phyloP scores from a whole-genome alignment of 2,888 invertebrate genomes.

The Aspidapion aeneum region DNA sequence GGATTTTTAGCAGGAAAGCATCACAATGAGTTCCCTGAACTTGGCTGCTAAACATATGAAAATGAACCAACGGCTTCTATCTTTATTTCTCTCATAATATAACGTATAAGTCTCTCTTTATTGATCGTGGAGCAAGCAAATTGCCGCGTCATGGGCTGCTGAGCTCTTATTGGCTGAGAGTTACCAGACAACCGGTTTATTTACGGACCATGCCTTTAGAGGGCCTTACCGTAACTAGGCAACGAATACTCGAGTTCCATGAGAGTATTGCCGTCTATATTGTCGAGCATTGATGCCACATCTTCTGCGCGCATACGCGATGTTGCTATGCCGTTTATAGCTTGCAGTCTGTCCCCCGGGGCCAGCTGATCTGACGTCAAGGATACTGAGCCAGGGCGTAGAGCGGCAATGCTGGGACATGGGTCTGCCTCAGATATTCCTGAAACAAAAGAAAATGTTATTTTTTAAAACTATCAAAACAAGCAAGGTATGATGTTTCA shows the following conservation, averaged over 20 bases:
- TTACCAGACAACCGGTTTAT: too few species aligned
- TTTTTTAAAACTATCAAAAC: neutral
- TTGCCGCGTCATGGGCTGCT: too few species aligned
- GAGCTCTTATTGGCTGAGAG: too few species aligned
- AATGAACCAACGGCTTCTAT: too few species aligned
- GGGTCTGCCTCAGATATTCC: conserved; percentile 67
- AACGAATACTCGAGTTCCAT: conserved; percentile 82
- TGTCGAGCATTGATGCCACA: conserved; percentile 69
- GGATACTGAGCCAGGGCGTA: conserved; percentile 68
- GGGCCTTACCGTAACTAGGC: conserved; percentile 77
- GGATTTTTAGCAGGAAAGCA: too few species aligned
- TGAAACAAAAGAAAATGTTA: conserved; percentile 38
- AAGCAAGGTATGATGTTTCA: too few species aligned
- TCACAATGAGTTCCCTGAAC: too few species aligned
- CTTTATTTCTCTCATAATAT: too few species aligned
- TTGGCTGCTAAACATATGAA: too few species aligned
- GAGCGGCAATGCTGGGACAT: conserved; percentile 62
- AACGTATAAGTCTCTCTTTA: too few species aligned
- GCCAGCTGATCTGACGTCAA: conserved; percentile 72
- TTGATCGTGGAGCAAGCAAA: too few species aligned
- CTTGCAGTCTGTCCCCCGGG: conserved; percentile 75
- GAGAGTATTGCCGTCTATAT: conserved; percentile 71
- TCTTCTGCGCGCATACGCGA: conserved; percentile 73
- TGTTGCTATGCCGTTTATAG: conserved; percentile 79
- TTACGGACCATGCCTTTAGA: too few species aligned